Evolutionary conservation across 2,888 invertebrate species (phyloP), one percentile per base, ranked within the genome.

Genomic region (Phortica okadai): DNA sequence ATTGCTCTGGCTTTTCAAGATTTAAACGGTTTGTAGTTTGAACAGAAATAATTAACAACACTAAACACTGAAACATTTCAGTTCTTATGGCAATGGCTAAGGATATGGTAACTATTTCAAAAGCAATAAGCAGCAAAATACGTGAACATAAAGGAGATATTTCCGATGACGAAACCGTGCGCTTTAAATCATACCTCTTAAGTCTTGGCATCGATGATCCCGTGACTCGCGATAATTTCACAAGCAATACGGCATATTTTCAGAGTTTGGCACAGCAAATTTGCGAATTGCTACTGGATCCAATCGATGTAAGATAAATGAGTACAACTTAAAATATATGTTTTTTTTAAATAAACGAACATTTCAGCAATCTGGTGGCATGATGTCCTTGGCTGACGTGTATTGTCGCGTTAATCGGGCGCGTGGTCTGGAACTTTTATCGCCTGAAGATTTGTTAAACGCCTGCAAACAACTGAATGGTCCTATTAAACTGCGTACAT

Each of bases 181-280:
- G 96, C 84, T 99, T 99, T 90, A 99, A 99, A 90, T 96, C 98
- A 0, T 98, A 99, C 90, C 93, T 99, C 70, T 94, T 99, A 92
- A 99, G 98, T 90, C 93, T 99, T 87, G 99, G 99, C 83, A 98
- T 99, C 82, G 97, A 98, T 88, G 99, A 99, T 92, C 99, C 99
- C 1, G 99, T 99, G 0, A 99, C 99, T 0, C 94, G 98, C 88
- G 97, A 97, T 87, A 94, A 96, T 11, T 97, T 95, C 89, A 96
- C 96, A 88, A 96, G 95, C 75, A 97, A 97, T 81, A 95, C 95
- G 14, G 95, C 95, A 80, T 99, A 98, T 91, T 97, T 96, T 90
- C 93, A 93, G 84, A 95, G 96, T 83, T 92, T 99, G 72, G 97
- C 98, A 0, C 95, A 94, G 87, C 96, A 99, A 92, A 94, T 99